Percentiles rank a stretch among this genome's conserved stretches.
phyloP scores from a whole-genome alignment of 2,797 vertebrate genomes.

The Phoebastria nigripes region DNA sequence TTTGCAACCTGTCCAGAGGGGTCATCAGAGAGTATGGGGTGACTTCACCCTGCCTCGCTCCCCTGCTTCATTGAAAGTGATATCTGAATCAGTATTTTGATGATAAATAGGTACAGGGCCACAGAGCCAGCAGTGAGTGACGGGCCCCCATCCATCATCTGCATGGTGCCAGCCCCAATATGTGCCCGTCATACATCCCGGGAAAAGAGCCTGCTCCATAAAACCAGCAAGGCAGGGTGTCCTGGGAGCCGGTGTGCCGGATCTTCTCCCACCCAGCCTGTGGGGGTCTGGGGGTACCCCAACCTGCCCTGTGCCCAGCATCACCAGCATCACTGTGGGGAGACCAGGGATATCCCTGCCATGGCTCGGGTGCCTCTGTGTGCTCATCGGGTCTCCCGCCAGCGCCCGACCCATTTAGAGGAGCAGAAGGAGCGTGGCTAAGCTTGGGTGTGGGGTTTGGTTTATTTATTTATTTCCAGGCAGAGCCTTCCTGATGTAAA shows the following conservation, averaged over 20 bases:
- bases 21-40: neutral
- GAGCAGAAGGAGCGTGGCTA: rapidly evolving
- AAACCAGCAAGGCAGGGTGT: neutral
- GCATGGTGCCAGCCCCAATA: neutral
- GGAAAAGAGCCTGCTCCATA: neutral
- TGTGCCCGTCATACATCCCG: rapidly evolving
- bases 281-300: neutral
- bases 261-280: neutral
- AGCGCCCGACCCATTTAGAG: rapidly evolving
- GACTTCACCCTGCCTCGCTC: rapidly evolving
- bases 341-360: neutral
- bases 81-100: neutral
- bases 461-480: neutral
- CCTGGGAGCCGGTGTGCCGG: rapidly evolving
- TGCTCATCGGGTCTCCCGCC: rapidly evolving
- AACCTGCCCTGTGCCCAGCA: neutral
- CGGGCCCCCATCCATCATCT: rapidly evolving
- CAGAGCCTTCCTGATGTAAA: neutral
- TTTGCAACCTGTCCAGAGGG: neutral
- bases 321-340: neutral
- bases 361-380: rapidly evolving
- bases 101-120: neutral
- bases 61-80: neutral
- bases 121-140: neutral
- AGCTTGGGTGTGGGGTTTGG: neutral